Evolutionary conservation across 2,797 vertebrate species (phyloP), one percentile per base, ranked within the genome.

Genomic region (Oryzias sinensis): DNA sequence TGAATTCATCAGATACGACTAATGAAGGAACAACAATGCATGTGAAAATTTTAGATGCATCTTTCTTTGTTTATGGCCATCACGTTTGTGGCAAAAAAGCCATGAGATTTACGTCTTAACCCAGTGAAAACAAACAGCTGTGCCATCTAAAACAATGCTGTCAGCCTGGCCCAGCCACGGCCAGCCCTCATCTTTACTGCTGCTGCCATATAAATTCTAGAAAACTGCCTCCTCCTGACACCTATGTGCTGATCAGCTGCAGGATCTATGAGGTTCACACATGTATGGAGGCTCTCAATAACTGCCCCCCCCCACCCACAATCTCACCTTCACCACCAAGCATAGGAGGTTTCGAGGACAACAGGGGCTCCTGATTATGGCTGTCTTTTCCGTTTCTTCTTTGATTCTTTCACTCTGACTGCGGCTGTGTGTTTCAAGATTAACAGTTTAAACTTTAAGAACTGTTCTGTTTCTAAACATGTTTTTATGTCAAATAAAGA

Each of bases 181-280:
- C 53, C 14, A 11, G 46, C 46, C 56, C 56, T 60, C 71, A 41
- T 63, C 57, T 62, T 61, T 44, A 57, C 58, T 50, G 40, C 58
- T 59, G 62, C 56, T 0, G 0, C 16, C n/a, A 0, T 55, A 76
- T 84, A 80, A 84, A 84, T 83, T 80, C 65, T 16, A 49, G 43
- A 20, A 59, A 80, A 77, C 45, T 33, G 63, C 65, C 55, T 64
- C 64, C 47, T 48, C n/a, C 52, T 70, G 78, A 74, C 75, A 77
- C 42, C 60, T 42, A 44, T 56, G 50, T 62, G 50, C 68, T 75
- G 58, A 76, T 81, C 77, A 72, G 72, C 55, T 42, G 59, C 47
- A 71, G 63, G 62, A 84, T 77, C 61, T 66, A 79, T 44, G 63
- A 71, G 49, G 58, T 17, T 62, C 70, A 71, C 65, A 42, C 70